Percentiles rank a stretch among this genome's conserved stretches.
Evolutionary conservation across 2,113 vertebrate genomes (phyloP).

Genomic region (Mustela nigripes): DNA sequence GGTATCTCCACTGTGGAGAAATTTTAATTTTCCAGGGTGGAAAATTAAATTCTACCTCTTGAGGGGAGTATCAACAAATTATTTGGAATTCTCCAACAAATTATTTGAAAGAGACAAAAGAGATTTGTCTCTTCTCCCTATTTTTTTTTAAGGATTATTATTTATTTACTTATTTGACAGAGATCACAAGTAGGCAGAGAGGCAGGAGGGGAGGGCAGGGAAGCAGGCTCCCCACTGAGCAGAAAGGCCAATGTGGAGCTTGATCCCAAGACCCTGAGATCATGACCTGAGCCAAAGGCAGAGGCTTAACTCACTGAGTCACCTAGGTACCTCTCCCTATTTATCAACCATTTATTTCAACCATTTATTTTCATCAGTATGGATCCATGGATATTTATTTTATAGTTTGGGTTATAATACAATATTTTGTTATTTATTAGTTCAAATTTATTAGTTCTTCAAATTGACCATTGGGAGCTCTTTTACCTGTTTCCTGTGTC

Average conservation of each 20-base stretch:
- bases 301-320: too few relatives aligned
- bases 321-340: neutral
- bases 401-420: neutral
- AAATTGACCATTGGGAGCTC: neutral
- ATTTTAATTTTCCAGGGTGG: too few relatives aligned
- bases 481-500: neutral
- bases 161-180: too few relatives aligned
- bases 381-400: neutral
- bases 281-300: too few relatives aligned
- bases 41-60: neutral
- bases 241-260: too few relatives aligned
- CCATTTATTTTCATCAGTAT: conserved; percentile 19
- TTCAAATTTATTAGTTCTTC: conserved; percentile 28
- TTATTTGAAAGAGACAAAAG: neutral
- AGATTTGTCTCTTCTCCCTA: neutral
- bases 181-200: too few relatives aligned
- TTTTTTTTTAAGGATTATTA: neutral
- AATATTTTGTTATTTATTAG: conserved; percentile 45
- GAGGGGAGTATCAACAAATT: neutral
- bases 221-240: too few relatives aligned
- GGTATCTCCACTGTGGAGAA: neutral
- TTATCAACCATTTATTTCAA: neutral
- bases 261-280: too few relatives aligned
- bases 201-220: too few relatives aligned
- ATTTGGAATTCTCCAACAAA: conserved; percentile 32